Conservation (phyloP, 2,888 invertebrate genomes). For the Lapara coniferarum region DNA sequence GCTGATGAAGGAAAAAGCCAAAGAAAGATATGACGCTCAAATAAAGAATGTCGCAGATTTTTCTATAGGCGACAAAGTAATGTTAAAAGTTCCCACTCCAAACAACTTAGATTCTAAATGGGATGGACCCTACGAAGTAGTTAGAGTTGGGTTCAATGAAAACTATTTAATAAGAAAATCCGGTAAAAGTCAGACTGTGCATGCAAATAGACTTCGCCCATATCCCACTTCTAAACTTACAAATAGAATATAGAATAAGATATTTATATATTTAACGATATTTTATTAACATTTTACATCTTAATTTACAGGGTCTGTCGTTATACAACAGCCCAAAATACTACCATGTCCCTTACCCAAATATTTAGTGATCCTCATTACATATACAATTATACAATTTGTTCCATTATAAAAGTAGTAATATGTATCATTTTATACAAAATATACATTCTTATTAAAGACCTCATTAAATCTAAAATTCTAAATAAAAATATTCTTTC, state of each 20-base stretch:
- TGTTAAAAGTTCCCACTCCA: slow-evolving; percentile 43
- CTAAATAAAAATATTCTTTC: slow-evolving; percentile 19
- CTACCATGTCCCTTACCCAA: slow-evolving; percentile 21
- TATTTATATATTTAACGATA: slow-evolving; percentile 18
- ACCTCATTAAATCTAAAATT: slow-evolving; percentile 3
- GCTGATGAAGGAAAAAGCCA: slow-evolving; percentile 47
- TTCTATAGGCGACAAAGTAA: slow-evolving; percentile 39
- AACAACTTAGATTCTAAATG: slow-evolving; percentile 49
- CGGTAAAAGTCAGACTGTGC: slow-evolving; percentile 35
- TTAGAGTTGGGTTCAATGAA: slow-evolving; percentile 43
- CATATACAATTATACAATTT: slow-evolving; percentile 21
- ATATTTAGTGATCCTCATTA: slow-evolving; percentile 26
- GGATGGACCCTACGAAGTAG: slow-evolving; percentile 44
- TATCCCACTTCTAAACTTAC: slow-evolving; percentile 27
- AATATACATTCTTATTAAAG: not conserved
- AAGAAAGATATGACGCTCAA: slow-evolving; percentile 43
- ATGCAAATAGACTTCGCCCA: slow-evolving; percentile 40
- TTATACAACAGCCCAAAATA: not conserved
- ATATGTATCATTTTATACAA: not conserved
- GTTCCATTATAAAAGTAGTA: not conserved
- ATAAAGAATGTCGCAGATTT: slow-evolving; percentile 43
- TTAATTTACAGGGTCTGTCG: not conserved
- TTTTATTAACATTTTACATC: not conserved
- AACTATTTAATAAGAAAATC: slow-evolving; percentile 39
- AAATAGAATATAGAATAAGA: slow-evolving; percentile 36